Percentiles rank a stretch among this genome's conserved stretches.
Conservation (phyloP, 2,888 invertebrate genomes). For the Leptopilina drosophilae region DNA sequence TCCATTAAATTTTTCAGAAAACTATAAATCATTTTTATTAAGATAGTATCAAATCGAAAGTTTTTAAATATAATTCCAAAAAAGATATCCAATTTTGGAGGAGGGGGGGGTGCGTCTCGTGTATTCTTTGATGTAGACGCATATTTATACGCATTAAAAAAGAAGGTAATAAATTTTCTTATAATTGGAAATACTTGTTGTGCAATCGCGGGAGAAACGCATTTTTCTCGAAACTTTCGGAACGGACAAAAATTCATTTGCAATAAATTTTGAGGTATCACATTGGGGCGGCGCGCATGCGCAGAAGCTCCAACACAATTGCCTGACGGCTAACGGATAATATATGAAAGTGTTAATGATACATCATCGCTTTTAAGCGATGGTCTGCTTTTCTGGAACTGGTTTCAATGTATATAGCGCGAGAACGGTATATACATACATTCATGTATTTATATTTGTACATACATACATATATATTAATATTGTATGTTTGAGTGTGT, state of each 20-base stretch:
- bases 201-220: background rate
- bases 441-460: too few relatives aligned
- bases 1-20: too few relatives aligned
- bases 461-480: too few relatives aligned
- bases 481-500: too few relatives aligned
- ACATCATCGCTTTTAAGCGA: slow-evolving; percentile 32
- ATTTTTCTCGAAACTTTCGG: slow-evolving; percentile 27
- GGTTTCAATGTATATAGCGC: slow-evolving; percentile 17
- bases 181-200: slow-evolving; percentile 28
- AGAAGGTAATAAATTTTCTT: slow-evolving; percentile 17
- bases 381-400: slow-evolving; percentile 37
- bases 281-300: slow-evolving; percentile 6
- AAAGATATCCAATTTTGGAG: too few relatives aligned
- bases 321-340: slow-evolving; percentile 20
- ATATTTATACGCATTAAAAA: background rate
- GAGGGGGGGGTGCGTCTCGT: too few relatives aligned
- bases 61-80: too few relatives aligned
- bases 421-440: too few relatives aligned
- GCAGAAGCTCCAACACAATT: slow-evolving; percentile 13
- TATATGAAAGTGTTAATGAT: slow-evolving; percentile 38
- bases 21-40: too few relatives aligned
- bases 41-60: too few relatives aligned
- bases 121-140: background rate
- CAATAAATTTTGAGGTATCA: slow-evolving; percentile 33
- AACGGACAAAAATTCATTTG: slow-evolving; percentile 28